Evolutionary conservation across 2,888 invertebrate genomes (phyloP), one percentile per base, ranked within the genome.

Genomic region (Cynaeus angustus): DNA sequence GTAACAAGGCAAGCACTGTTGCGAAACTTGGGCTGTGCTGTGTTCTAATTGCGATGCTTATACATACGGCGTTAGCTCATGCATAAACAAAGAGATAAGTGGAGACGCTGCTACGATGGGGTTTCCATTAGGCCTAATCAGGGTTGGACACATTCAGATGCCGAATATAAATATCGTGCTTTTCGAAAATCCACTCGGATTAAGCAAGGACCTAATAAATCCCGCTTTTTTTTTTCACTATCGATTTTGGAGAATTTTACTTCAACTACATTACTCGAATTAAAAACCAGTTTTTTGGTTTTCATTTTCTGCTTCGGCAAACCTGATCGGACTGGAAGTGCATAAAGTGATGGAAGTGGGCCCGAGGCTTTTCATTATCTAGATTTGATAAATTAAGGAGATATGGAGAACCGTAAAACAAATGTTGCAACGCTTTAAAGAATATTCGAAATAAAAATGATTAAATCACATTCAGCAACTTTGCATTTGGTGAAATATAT

Each of bases 81-180:
- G 83, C 83, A 83, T 83, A 83, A 83, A 83, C 83, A 82, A 83
- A 79, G 81, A 82, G 83, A 82, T 83, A 83, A 83, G 83, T 82
- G 82, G 80, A 80, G 68, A 59, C 41, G 56, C 16, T 45, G 66
- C 50, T 12, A 33, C 37, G 10, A 33, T 13, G 62, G 12, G 33
- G 50, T 30, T 21, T 50, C 48, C 61, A 61, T 50, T 38, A 48
- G 50, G 13, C 38, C 50, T 26, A 48, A 61, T 56, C 43, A 8
- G 43, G 28, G 21, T 16, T 16, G 56, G 56, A 56, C 56, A 56
- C 53, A 33, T 37, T 37, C 37, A 9, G 33, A 21, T 16, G 16
- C 53, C 37, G 37, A 53, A 33, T 16, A 21, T 46, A 21, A 46
- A 46, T 46, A 16, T 46, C 21, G 6, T 8, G 46, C 46, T 6